These are phyloP conservation scores for Climacteris rufus DNA, from an alignment of 2,113 vertebrate genomes.

Conservation along the genomic window DNA sequence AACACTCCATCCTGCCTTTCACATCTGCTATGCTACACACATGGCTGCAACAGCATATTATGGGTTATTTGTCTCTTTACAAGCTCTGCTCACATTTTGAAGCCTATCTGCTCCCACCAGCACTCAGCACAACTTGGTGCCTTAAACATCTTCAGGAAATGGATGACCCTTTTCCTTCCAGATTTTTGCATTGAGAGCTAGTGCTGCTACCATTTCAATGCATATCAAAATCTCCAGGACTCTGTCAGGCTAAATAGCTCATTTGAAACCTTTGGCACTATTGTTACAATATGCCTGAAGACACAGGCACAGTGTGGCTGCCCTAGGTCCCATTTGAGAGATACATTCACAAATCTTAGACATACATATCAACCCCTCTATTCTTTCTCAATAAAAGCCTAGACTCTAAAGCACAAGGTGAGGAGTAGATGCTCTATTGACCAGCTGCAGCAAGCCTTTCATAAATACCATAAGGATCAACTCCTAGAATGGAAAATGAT, in stretches of 20 bases:
- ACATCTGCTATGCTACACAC: neutral
- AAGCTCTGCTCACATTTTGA: neutral
- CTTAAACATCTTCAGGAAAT: neutral
- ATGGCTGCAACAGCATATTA: fast-evolving
- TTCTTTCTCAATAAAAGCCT: neutral
- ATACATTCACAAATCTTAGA: neutral
- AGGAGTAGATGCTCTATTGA: neutral
- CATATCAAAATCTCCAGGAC: neutral
- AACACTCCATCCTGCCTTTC: neutral
- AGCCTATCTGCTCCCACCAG: neutral
- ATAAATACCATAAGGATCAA: neutral
- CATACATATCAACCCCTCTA: neutral
- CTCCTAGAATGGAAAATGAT: neutral
- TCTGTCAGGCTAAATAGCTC: neutral
- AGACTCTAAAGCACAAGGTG: neutral
- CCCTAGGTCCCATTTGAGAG: neutral
- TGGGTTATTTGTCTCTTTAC: neutral
- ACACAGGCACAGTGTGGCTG: neutral
- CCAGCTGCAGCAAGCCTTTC: slow-evolving; percentile 9
- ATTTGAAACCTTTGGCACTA: neutral
- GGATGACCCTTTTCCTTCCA: neutral
- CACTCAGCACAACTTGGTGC: neutral
- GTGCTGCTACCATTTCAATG: neutral
- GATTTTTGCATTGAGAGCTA: neutral
- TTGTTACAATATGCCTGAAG: neutral